A percentile compares a stretch with the other conserved stretches of the same genome.
phyloP scores from a whole-genome alignment of 2,797 vertebrate species.

The Staurois parvus region DNA sequence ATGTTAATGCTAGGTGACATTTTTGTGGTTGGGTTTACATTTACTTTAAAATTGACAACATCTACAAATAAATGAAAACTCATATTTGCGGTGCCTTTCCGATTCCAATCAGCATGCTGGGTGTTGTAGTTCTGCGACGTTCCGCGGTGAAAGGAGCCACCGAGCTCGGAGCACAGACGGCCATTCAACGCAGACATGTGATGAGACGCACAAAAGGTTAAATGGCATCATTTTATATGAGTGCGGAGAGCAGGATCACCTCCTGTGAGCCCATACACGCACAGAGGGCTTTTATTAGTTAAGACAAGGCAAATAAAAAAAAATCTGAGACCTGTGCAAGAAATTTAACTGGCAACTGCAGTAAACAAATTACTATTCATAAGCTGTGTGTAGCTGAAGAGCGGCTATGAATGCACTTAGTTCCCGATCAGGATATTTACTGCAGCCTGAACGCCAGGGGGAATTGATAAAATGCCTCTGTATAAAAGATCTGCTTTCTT shows the following conservation, averaged over 20 bases:
- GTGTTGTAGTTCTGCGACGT: not conserved
- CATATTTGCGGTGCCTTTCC: not conserved
- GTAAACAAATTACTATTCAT: constrained; percentile 64
- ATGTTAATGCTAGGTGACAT: too few relatives aligned
- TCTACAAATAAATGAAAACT: not conserved
- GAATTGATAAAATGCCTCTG: constrained; percentile 63
- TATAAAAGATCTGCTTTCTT: constrained; percentile 63
- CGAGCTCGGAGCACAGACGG: not conserved
- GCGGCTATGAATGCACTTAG: constrained; percentile 59
- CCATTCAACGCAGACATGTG: not conserved
- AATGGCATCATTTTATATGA: constrained; percentile 31
- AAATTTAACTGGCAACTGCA: constrained; percentile 59
- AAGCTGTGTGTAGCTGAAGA: constrained; percentile 59
- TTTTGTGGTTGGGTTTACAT: too few relatives aligned
- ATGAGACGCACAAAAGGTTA: constrained; percentile 27
- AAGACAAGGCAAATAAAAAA: constrained; percentile 61
- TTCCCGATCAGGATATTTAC: constrained; percentile 52
- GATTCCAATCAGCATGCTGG: too few relatives aligned
- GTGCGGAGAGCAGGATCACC: constrained; percentile 11
- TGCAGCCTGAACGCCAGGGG: constrained; percentile 60
- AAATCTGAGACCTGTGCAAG: constrained; percentile 42
- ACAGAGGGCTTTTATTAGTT: constrained; percentile 60
- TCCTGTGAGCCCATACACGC: constrained; percentile 32
- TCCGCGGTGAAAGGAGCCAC: too few relatives aligned
- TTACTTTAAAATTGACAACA: not conserved